These are phyloP conservation scores for Chroicocephalus ridibundus DNA, from an alignment of 2,113 vertebrate species.

Conservation along the genomic window DNA sequence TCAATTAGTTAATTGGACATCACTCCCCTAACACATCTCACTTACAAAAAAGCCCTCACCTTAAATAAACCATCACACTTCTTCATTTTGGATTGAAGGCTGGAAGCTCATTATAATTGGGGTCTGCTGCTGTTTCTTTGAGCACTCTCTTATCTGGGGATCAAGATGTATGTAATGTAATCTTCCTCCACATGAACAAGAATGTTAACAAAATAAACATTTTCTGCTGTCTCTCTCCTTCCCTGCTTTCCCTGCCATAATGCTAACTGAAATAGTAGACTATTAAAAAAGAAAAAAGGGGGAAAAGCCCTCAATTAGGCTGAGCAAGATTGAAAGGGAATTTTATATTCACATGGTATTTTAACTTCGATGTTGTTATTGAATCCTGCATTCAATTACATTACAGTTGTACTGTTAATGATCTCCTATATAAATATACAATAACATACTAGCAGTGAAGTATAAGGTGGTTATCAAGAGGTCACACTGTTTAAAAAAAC, in stretches of 20 bases:
- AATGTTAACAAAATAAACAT: slow-evolving; percentile 54
- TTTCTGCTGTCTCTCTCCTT: background rate
- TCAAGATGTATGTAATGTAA: slow-evolving; percentile 32
- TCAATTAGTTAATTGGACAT: slow-evolving; percentile 18
- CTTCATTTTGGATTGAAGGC: background rate
- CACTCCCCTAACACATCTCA: background rate
- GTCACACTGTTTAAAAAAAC: background rate
- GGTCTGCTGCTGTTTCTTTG: slow-evolving; percentile 41
- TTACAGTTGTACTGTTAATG: slow-evolving; percentile 21
- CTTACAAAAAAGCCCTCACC: background rate
- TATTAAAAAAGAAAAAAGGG: background rate
- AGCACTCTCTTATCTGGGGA: slow-evolving; percentile 32
- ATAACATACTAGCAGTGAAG: background rate
- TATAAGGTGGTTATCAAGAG: background rate
- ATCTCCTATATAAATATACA: slow-evolving; percentile 23
- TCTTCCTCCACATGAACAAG: slow-evolving; percentile 17
- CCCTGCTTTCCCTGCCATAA: background rate
- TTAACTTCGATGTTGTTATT: slow-evolving; percentile 40
- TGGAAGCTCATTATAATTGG: slow-evolving; percentile 15
- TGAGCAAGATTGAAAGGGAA: background rate
- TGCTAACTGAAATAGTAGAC: background rate
- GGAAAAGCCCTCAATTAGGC: background rate
- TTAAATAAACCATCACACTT: background rate
- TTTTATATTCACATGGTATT: slow-evolving; percentile 29
- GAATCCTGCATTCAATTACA: slow-evolving; percentile 37